These are phyloP conservation scores for Caenorhabditis virilis DNA, from an alignment of 2,888 invertebrate genomes.

Conservation along the genomic window DNA sequence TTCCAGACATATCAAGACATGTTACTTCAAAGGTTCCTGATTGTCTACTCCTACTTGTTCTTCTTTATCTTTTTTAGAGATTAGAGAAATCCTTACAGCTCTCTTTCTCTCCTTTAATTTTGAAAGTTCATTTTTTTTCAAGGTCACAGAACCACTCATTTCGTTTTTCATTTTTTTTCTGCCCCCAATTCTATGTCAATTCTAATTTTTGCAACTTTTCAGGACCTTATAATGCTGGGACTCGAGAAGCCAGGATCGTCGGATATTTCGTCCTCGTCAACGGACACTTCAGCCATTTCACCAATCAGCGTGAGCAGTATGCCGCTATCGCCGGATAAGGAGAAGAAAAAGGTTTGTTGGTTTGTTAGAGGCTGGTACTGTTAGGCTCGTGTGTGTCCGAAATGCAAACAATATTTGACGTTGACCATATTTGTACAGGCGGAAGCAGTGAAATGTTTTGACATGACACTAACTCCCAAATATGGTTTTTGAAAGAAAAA, in stretches of 20 bases:
- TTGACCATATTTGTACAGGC: conserved; percentile 37
- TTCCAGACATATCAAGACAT: conserved; percentile 1
- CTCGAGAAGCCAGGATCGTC: conserved; percentile 48
- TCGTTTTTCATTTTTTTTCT: neutral
- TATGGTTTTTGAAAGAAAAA: too few relatives aligned
- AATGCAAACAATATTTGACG: conserved; percentile 15
- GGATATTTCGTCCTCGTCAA: conserved; percentile 50
- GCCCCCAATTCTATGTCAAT: neutral
- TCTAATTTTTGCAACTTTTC: too few relatives aligned
- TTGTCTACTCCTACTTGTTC: neutral
- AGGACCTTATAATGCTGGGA: too few relatives aligned
- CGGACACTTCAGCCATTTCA: conserved; percentile 51
- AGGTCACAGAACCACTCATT: neutral
- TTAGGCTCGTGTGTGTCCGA: conserved; percentile 35
- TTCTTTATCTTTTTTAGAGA: neutral
- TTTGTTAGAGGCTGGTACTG: neutral
- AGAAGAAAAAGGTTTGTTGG: conserved; percentile 49
- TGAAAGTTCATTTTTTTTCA: too few relatives aligned
- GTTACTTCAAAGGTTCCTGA: neutral
- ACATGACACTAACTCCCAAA: neutral
- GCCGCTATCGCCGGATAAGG: conserved; percentile 52
- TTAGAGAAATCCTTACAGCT: too few relatives aligned
- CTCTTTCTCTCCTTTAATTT: neutral
- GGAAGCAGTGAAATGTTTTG: conserved; percentile 10
- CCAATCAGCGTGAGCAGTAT: conserved; percentile 51